These are phyloP conservation scores for Zalophus californianus DNA, from an alignment of 2,797 vertebrate species.

Conservation along the genomic window DNA sequence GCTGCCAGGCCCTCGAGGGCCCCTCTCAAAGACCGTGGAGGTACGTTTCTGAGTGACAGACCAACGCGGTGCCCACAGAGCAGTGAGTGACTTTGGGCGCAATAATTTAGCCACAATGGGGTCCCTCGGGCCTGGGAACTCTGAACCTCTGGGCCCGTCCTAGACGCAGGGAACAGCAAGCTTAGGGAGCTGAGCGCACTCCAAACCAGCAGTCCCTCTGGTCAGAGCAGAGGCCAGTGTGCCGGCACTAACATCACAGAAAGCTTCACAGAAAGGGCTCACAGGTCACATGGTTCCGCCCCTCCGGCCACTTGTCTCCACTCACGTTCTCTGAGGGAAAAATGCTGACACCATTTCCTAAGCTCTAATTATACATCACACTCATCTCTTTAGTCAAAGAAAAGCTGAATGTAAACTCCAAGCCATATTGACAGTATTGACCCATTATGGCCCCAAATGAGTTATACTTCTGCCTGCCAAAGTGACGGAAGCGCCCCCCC, in stretches of 20 bases:
- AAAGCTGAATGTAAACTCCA: slow-evolving; percentile 55
- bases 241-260: accelerated
- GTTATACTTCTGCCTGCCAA: neutral
- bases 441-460: neutral
- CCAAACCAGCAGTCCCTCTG: accelerated
- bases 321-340: neutral
- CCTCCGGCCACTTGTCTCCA: accelerated
- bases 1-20: accelerated
- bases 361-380: neutral
- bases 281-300: neutral
- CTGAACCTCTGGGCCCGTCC: accelerated
- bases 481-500: neutral
- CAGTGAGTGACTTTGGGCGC: accelerated
- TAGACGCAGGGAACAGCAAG: accelerated
- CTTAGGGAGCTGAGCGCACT: neutral
- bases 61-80: neutral
- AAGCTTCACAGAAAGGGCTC: accelerated
- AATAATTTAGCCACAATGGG: neutral
- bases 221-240: accelerated
- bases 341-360: neutral
- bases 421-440: neutral
- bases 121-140: neutral
- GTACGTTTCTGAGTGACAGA: neutral
- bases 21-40: neutral
- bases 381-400: slow-evolving; percentile 46